Evolutionary conservation across 2,113 vertebrate species (phyloP), one percentile per base, ranked within the genome.

Genomic region (Notothenia coriiceps): DNA sequence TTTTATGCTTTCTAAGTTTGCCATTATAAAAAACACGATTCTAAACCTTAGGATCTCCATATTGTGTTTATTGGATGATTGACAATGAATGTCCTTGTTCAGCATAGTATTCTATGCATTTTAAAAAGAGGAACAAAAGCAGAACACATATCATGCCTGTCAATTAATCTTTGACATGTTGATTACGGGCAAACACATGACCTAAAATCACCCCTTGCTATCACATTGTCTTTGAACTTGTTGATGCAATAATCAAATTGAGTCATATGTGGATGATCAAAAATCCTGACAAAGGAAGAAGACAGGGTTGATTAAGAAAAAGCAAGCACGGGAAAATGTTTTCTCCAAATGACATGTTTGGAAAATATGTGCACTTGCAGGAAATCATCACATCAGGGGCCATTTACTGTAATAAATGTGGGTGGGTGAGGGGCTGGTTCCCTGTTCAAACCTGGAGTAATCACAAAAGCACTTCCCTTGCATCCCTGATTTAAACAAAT

Each of bases 401-500:
- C 12, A 35, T 74, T 72, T 51, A 33, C 10, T 40, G 14, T n/a
- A 57, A 43, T 29, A 55, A 2, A 46, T 47, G 55, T 61, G 13
- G n/a, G 49, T 40, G 60, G 61, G 52, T 65, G 40, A 59, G 11
- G 22, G 52, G 63, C 33, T 54, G 66, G 35, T 56, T 69, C 22
- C 75, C 51, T 75, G n/a, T 54, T 86, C 59, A n/a, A 8, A 74
- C 57, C 17, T 10, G 40, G 57, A 83, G 56, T 73, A 71, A 83
- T 88, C 74, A 76, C 74, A 65, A 35, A 70, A 64, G 62, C 62
- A 17, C 17, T 3, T 73, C 9, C 20, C 52, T 20, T 70, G 29
- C 69, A 25, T 83, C 86, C 71, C 75, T 89, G 87, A 92, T 88
- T 93, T 78, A 89, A 91, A 91, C 80, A 89, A 93, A 93, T 92